Evolutionary conservation across 2,797 vertebrate species (phyloP), one percentile per base, ranked within the genome.

Genomic region (Melanotaenia trifasciata): DNA sequence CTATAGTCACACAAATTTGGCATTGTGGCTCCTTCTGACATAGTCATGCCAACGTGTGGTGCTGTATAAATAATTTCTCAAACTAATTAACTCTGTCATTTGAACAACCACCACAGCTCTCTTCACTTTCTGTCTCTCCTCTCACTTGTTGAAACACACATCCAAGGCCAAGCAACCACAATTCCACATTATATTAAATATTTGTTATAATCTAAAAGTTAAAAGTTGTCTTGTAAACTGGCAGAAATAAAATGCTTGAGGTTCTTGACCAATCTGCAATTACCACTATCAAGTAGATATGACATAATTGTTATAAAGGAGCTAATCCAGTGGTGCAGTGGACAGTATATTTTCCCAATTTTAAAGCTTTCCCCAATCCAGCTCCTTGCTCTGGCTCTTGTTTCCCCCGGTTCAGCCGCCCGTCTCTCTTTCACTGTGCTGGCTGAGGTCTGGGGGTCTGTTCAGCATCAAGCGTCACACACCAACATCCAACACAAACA

Each of bases 401-500:
- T 89, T 92, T 85, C 89, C 76, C 66, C 59, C 14, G 58, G 72
- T 76, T 79, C 84, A 79, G 83, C 81, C 57, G 7, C 67, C 64
- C 5, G 12, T 70, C 85, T 66, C 70, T 58, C 43, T 72, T 67
- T 36, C 68, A 22, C 76, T 47, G 62, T 58, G 80, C 72, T 87
- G 84, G 78, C 64, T 65, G 57, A n/a, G 3, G 70, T 61, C 79
- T 40, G 36, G 58, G 58, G 36, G 51, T 83, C 93, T 94, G 93
- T 53, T 91, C 76, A 89, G 74, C 74, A 18, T 93, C 92, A 91
- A 67, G 54, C 10, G 7, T 70, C 35, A 9, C 35, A 43, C 22
- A 28, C 62, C 62, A 71, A 86, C 54, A 60, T 90, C 91, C 91
- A 93, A 92, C 76, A 89, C 88, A 93, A 92, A 93, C 89, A 94